phyloP scores from a whole-genome alignment of 2,888 invertebrate genomes.

The Galerucella pusilla region DNA sequence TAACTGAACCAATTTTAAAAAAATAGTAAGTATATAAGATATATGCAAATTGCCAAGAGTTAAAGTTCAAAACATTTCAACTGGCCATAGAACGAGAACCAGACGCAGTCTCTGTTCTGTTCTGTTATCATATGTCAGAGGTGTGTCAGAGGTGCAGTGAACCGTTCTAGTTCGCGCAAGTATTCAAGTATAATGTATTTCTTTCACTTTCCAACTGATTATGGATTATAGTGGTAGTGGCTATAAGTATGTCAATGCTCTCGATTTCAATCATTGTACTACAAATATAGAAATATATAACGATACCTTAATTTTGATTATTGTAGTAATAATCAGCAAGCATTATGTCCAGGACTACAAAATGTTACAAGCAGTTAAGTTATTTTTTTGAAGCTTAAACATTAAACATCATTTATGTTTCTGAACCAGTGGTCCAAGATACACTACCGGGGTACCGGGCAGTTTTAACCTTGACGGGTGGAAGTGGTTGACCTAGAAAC shows the following conservation, averaged over 20 bases:
- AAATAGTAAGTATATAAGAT: neutral
- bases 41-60: constrained; percentile 7
- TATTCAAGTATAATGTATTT: too few relatives aligned
- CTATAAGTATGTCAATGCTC: neutral
- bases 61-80: constrained; percentile 11
- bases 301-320: too few relatives aligned
- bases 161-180: too few relatives aligned
- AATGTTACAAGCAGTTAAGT: too few relatives aligned
- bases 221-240: neutral
- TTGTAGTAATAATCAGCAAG: too few relatives aligned
- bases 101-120: too few relatives aligned
- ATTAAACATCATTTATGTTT: neutral
- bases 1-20: neutral
- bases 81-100: too few relatives aligned
- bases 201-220: neutral
- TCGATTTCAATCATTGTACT: neutral
- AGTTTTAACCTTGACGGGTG: neutral
- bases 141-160: too few relatives aligned
- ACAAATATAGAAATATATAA: too few relatives aligned
- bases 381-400: neutral
- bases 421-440: neutral
- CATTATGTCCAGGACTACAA: too few relatives aligned
- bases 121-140: too few relatives aligned
- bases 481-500: neutral
- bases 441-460: neutral